phyloP scores from a whole-genome alignment of 92 coral and sea anemone species.

The Nematostella vectensis region DNA sequence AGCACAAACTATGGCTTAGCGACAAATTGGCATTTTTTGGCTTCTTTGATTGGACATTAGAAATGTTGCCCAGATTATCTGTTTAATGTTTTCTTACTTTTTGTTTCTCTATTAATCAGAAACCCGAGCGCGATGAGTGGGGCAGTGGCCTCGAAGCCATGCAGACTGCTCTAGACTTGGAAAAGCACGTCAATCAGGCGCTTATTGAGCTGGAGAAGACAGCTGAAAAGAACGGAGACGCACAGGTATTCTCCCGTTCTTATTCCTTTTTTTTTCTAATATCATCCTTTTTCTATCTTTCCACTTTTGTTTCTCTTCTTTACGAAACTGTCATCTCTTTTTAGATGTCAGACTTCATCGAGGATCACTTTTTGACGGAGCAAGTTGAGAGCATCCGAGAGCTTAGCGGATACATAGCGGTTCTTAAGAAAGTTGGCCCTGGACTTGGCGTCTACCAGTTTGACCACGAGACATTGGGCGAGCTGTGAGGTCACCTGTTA shows the following conservation, averaged over 20 bases:
- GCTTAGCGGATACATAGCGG: slow-evolving; percentile 59
- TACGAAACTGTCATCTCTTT: too few relatives aligned
- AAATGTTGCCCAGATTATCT: too few relatives aligned
- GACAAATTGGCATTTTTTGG: too few relatives aligned
- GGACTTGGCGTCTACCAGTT: slow-evolving; percentile 97
- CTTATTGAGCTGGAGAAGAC: slow-evolving; percentile 66
- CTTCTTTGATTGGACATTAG: too few relatives aligned
- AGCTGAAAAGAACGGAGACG: slow-evolving; percentile 62
- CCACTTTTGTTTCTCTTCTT: not conserved
- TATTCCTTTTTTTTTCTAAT: too few relatives aligned
- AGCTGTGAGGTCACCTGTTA: slow-evolving; percentile 8
- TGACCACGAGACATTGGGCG: slow-evolving; percentile 87
- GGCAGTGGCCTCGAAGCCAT: slow-evolving; percentile 65
- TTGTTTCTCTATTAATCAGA: slow-evolving; percentile 26
- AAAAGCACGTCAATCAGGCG: slow-evolving; percentile 88
- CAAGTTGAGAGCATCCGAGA: slow-evolving; percentile 52
- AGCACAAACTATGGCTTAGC: too few relatives aligned
- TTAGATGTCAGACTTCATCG: slow-evolving; percentile 93
- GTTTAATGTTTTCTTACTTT: not conserved
- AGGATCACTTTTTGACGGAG: slow-evolving; percentile 47
- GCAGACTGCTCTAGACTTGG: slow-evolving; percentile 76
- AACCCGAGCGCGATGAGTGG: slow-evolving; percentile 88
- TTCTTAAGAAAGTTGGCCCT: slow-evolving; percentile 85
- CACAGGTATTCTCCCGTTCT: too few relatives aligned
- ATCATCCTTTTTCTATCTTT: not conserved